Evolutionary conservation across 2,797 vertebrate species (phyloP), one percentile per base, ranked within the genome.

Genomic region (Pipistrellus kuhlii): DNA sequence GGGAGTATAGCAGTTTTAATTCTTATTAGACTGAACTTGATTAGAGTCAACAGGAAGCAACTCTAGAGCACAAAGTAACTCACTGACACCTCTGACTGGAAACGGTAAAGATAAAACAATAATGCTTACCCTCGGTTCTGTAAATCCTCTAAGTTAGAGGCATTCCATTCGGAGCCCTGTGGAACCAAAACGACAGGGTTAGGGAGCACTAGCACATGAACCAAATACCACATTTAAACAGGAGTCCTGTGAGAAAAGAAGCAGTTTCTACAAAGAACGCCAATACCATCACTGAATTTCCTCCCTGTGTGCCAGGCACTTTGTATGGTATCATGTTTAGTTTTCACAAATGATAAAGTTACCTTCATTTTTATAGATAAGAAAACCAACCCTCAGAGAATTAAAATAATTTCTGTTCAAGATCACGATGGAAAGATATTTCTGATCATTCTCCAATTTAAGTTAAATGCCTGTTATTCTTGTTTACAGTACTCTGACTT

Each of bases 111-210:
- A 88, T 51, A 77, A 51, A 94, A 89, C 32, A 66, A 55, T 27
- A 84, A 80, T 94, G 82, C 99, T 99, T 98, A 99, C 99, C 99
- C 99, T 96, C 99, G 99, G 98, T 98, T 99, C 98, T 99, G 99
- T 96, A 99, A 98, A 97, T 99, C 99, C 95, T 99, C 99, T 95
- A 99, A 97, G 96, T 99, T 99, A 41, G 99, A 99, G 57, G 99
- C 99, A 1, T 99, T 99, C 99, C 99, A 99, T 95, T 99, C 99
- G 0, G 99, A 99, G 91, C 99, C 99, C 99, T 99, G 97, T 1
- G 97, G 90, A 98, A 92, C 89, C 95, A 96, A 97, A 93, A 96
- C 41, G 69, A 95, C 90, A 95, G 95, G 25, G 66, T 95, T 75
- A 86, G 59, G 73, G 78, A 85, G n/a, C 44, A 97, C 97, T 30